Evolutionary conservation across 2,888 invertebrate species (phyloP), one percentile per base, ranked within the genome.

Genomic region (Watsonalla binaria): DNA sequence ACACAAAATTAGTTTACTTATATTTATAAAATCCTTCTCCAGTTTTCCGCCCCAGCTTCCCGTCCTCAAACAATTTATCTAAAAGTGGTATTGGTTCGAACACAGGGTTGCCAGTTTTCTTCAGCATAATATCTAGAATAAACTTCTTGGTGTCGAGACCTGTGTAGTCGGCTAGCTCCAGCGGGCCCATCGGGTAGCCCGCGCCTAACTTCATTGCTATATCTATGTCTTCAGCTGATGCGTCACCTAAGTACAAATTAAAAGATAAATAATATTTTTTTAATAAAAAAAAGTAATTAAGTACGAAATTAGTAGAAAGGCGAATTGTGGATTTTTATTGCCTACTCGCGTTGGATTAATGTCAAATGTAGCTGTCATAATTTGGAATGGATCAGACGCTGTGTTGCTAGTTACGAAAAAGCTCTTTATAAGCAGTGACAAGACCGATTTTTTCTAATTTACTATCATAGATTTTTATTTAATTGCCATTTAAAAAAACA

Each of bases 141-240:
- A 92, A 93, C 71, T 93, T 88, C 57, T 92, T 93, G 0, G 94
- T 96, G 74, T 97, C 97, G 11, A 95, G 87, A 0, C 97, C 97
- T 0, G 96, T 95, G 84, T 94, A 96, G 84, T 97, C 97, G 0
- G 94, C 86, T 52, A 97, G 84, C 80, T 97, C 96, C 13, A 98
- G 92, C 0, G 97, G 97, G 4, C 97, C 97, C 97, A 97, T 97
- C 6, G 97, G 97, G 81, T 96, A 93, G 0, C 96, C 95, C 9
- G 96, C 96, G 6, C 97, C 97, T 0, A 97, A 86, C 79, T 97
- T 97, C 97, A 97, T 97, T 0, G 96, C 97, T 8, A 92, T 94
- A 72, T 98, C 98, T 55, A 98, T 95, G 80, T 98, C 97, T 57
- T 91, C 83, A 0, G 94, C 92, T 5, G 94, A 91, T 0, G 95